Evolutionary conservation across 2,888 invertebrate species (phyloP), one percentile per base, ranked within the genome.

Genomic region (Argyresthia albistria): DNA sequence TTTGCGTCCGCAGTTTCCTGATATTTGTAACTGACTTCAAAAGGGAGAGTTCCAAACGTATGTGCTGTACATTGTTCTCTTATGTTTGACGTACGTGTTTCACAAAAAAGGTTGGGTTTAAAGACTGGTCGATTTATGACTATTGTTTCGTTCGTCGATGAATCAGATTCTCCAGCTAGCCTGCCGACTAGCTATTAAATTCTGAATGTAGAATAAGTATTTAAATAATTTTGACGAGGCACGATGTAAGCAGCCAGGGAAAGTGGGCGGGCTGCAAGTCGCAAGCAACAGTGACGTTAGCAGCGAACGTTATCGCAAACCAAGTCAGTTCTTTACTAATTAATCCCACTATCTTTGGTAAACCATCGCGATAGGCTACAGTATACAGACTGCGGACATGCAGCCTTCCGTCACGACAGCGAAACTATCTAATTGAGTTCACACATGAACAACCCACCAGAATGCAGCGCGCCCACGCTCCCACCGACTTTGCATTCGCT

Each of bases 341-440:
- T 58, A 72, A 68, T 69, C 61, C 59, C 63, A 12, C 53, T 57
- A 64, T 66, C 69, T 60, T 56, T 59, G 58, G 53, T 48, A 46
- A 49, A 58, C 58, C 60, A 65, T 67, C 66, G 59, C 60, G 53
- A 62, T 25, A 2, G 25, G 25, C 25, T 25, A 25, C 25, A 25
- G 25, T 25, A n/a, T n/a, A 66, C 68, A 68, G 67, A 68, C 64
- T 64, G 66, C 65, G 64, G 65, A 63, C 67, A 66, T 55, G 56
- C 53, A 52, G 54, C 53, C 55, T 55, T 43, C 48, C 43, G 53
- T 50, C 56, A 56, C 50, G 57, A 54, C 51, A 61, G 68, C 68
- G 69, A 74, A 73, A 76, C 73, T 71, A 67, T 72, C 66, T 76
- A 74, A 77, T 76, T 71, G 73, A 72, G 67, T 79, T 75, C 67